Evolutionary conservation across 2,113 vertebrate species (phyloP), one percentile per base, ranked within the genome.

Genomic region (Xyrauchen texanus): DNA sequence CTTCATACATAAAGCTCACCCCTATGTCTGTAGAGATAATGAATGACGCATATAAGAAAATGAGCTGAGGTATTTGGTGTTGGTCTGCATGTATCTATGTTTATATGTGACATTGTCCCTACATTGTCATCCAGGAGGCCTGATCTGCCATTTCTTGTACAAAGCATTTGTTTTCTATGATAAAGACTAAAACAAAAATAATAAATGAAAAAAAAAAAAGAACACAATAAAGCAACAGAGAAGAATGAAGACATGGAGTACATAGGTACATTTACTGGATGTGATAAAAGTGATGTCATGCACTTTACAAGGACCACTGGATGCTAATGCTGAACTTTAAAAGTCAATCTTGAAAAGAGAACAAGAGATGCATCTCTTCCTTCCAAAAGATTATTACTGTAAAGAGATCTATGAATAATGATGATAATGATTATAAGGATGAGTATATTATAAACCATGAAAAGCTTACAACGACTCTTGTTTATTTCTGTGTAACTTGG

Each of bases 341-440:
- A 75, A 79, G 77, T 79, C 63, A 65, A 79, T 82, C 69, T 81
- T 76, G 64, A n/a, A 60, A 79, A 72, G 51, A 76, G 68, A 68
- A 67, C 76, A 77, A 62, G 52, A 80, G 75, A 80, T 83, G 55
- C 77, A 81, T 82, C 74, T 83, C 49, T 53, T 87, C 77, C 82
- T 87, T 88, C 80, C 77, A 85, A 86, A 86, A 61, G 60, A 87
- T 70, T 86, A 84, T 88, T 86, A 85, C 86, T 82, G 70, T 84
- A 77, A 85, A 66, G 73, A 82, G 78, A 82, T 76, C 10, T 85
- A 83, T 71, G 63, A 80, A 83, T 75, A 84, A 87, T 78, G 78
- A 85, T 84, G 68, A 78, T 89, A 73, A 78, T 86, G 68, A 81
- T 86, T 81, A 89, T 82, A 45, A 85, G 45, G 82, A 90, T 81